These are phyloP conservation scores for Paraescarpia echinospica DNA, from an alignment of 1,140 invertebrate species.

Conservation along the genomic window DNA sequence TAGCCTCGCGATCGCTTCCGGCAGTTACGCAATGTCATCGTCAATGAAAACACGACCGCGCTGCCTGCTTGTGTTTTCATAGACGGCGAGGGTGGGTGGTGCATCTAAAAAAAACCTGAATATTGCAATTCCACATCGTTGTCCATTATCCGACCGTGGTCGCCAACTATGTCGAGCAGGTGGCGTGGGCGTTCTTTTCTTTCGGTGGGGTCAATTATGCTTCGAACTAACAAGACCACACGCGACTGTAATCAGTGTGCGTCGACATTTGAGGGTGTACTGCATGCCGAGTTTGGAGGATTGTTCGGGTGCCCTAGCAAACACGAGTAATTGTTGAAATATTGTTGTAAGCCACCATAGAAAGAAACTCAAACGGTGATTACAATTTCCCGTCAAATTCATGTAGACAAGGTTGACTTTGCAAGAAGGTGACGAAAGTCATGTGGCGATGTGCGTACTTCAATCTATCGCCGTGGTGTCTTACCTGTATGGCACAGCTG, in stretches of 20 bases:
- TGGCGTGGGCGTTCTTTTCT: not conserved
- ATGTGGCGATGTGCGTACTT: not conserved
- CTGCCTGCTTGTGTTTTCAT: not conserved
- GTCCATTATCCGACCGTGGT: not conserved
- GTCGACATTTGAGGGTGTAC: too few relatives aligned
- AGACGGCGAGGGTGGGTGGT: not conserved
- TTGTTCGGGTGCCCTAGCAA: too few relatives aligned
- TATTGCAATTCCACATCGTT: not conserved
- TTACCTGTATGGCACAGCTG: not conserved
- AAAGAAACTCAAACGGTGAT: not conserved
- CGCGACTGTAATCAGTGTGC: too few relatives aligned
- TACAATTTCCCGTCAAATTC: not conserved
- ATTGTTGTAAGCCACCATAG: too few relatives aligned
- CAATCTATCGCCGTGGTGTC: not conserved
- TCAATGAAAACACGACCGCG: not conserved
- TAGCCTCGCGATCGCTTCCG: not conserved
- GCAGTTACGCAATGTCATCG: not conserved
- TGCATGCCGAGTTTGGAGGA: too few relatives aligned
- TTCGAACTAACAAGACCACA: too few relatives aligned
- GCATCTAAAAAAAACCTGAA: not conserved
- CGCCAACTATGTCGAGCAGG: not conserved
- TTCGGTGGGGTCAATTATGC: too few relatives aligned
- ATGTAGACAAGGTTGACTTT: not conserved
- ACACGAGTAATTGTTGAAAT: too few relatives aligned
- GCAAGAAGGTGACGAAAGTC: not conserved